These are phyloP conservation scores for Ciconia boyciana DNA, from an alignment of 2,113 vertebrate genomes.

Conservation along the genomic window DNA sequence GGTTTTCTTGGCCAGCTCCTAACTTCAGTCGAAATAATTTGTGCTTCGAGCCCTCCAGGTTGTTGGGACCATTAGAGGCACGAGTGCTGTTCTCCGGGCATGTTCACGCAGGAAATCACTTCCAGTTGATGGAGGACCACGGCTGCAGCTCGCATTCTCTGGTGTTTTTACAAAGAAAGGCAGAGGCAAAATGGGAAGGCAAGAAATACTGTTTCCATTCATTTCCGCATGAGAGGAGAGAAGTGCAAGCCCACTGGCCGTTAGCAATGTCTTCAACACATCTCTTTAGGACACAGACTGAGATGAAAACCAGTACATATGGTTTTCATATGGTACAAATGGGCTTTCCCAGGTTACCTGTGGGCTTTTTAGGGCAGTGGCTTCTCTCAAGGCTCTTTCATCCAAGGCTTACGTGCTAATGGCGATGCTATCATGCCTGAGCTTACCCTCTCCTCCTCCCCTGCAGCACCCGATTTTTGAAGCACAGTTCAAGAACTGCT, in stretches of 20 bases:
- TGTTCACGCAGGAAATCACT: neutral
- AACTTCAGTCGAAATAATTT: neutral
- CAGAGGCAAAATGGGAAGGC: neutral
- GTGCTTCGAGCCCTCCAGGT: neutral
- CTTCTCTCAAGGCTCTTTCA: neutral
- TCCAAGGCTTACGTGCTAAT: neutral
- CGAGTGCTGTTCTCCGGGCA: neutral
- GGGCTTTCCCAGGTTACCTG: neutral
- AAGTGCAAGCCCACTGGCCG: neutral
- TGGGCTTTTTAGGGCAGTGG: neutral
- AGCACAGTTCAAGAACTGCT: neutral
- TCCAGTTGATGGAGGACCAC: neutral
- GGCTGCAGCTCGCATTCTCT: accelerated
- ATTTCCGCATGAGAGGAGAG: constrained; percentile 15
- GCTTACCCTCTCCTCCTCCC: neutral
- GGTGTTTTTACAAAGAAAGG: neutral
- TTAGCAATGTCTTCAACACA: neutral
- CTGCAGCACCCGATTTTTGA: neutral
- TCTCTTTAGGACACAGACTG: neutral
- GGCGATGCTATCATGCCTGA: neutral
- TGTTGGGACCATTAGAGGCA: neutral
- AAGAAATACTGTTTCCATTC: neutral
- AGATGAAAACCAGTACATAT: neutral
- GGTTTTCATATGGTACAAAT: neutral
- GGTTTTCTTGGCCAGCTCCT: neutral